Conservation (phyloP, 2,113 vertebrate genomes). For the Pelusios castaneus region DNA sequence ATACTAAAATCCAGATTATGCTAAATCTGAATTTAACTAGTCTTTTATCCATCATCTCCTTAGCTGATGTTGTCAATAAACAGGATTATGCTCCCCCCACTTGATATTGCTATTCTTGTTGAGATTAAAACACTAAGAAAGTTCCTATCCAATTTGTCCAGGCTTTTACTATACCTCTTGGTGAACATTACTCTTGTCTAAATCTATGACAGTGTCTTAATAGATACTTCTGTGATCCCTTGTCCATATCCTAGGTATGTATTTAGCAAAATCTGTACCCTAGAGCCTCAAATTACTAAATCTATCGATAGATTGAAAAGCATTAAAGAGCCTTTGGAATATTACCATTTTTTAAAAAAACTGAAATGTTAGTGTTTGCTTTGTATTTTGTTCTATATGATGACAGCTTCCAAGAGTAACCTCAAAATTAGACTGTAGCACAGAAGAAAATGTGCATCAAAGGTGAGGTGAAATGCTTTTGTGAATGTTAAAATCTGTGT, state of each 20-base stretch:
- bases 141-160: background rate
- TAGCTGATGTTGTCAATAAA: background rate
- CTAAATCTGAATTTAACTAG: constrained; percentile 29
- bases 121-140: background rate
- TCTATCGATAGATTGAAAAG: background rate
- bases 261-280: background rate
- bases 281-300: background rate
- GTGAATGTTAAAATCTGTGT: background rate
- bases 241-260: background rate
- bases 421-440: background rate
- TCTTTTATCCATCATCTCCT: constrained; percentile 42
- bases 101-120: constrained; percentile 33
- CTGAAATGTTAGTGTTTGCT: background rate
- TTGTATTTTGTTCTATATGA: background rate
- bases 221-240: background rate
- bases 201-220: background rate
- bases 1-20: constrained; percentile 40
- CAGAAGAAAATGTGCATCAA: background rate
- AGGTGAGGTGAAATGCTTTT: background rate
- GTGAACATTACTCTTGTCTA: background rate
- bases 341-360: background rate
- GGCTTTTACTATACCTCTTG: background rate
- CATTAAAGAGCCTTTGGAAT: background rate
- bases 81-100: background rate
- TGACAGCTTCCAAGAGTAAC: background rate